A percentile compares a stretch with the other conserved stretches of the same genome.
These are phyloP conservation scores for Bryconaethiops microstoma DNA, from an alignment of 2,797 vertebrate genomes.

Conservation along the genomic window DNA sequence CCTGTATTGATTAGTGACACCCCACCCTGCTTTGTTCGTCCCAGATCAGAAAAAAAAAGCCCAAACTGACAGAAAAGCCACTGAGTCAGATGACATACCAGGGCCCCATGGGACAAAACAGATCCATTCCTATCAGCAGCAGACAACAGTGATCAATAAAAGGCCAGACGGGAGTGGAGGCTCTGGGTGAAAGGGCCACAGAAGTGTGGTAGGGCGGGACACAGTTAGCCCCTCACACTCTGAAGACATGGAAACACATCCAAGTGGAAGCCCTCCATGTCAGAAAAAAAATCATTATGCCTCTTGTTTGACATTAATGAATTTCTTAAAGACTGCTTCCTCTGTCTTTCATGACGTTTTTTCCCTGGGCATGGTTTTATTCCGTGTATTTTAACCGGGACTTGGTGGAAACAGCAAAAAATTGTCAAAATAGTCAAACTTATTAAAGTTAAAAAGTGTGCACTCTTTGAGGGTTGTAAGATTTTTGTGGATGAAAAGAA, in stretches of 20 bases:
- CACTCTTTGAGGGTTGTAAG: background rate
- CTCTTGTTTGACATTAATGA: slow-evolving; percentile 46
- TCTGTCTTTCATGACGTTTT: slow-evolving; percentile 5
- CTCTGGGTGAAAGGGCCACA: slow-evolving; percentile 40
- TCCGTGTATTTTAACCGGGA: background rate
- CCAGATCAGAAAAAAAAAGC: slow-evolving; percentile 56
- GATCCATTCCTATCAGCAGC: slow-evolving; percentile 74
- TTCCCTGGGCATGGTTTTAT: background rate
- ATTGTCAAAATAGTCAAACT: background rate
- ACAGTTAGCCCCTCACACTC: slow-evolving; percentile 23
- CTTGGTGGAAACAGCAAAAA: background rate
- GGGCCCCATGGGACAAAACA: slow-evolving; percentile 61
- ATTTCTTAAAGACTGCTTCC: background rate
- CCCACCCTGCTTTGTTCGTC: slow-evolving; percentile 37
- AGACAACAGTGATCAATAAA: slow-evolving; percentile 71
- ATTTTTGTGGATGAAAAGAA: background rate
- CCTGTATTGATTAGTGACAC: slow-evolving; percentile 41
- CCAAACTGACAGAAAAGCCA: slow-evolving; percentile 59
- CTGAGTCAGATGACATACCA: slow-evolving; percentile 62
- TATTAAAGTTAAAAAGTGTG: background rate
- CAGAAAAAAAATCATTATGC: slow-evolving; percentile 55
- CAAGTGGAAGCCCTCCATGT: slow-evolving; percentile 55
- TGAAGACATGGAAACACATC: slow-evolving; percentile 34
- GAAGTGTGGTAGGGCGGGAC: slow-evolving; percentile 27
- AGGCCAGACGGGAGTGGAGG: slow-evolving; percentile 50